Evolutionary conservation across 2,113 vertebrate species (phyloP), one percentile per base, ranked within the genome.

Genomic region (Phalacrocorax aristotelis): DNA sequence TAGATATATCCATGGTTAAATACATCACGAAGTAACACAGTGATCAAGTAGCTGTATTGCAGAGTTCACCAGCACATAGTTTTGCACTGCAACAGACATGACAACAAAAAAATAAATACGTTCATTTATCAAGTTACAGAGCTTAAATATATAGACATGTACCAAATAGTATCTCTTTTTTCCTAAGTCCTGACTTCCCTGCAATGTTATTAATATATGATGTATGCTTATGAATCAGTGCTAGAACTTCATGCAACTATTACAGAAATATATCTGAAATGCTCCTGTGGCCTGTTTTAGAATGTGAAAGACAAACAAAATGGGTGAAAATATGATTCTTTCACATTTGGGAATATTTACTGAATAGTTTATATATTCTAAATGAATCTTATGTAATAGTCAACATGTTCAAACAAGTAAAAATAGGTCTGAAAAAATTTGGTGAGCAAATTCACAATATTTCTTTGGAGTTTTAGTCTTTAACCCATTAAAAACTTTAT

Each of bases 361-460:
- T 2, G 18, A 96, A 94, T 89, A 96, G 83, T 96, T 96, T 94
- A 95, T 96, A 94, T 93, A 97, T 96, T 95, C 96, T 90, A 87
- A 96, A 96, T 90, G 84, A 97, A 89, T 83, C 92, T 98, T 98
- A 97, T 88, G 46, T 98, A 98, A 98, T 89, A 96, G 75, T 87
- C 97, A 98, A 95, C 95, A 96, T 97, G 97, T 95, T 98, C 95
- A 92, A 95, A 86, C 5, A 17, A 64, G 96, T 97, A 96, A 97
- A 98, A 98, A 97, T 96, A 98, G 94, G 38, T 15, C 75, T 91
- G 91, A 90, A 95, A 95, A 94, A 90, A 69, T 85, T 94, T 64
- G 55, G 79, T 60, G 72, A 96, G 71, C 26, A 93, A 96, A 95
- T 92, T 75, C 66, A 70, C 55, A 75, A 12, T 75, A 78, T 65